Evolutionary conservation across 1,140 invertebrate species (phyloP).

Genomic region (Habropoda laboriosa): DNA sequence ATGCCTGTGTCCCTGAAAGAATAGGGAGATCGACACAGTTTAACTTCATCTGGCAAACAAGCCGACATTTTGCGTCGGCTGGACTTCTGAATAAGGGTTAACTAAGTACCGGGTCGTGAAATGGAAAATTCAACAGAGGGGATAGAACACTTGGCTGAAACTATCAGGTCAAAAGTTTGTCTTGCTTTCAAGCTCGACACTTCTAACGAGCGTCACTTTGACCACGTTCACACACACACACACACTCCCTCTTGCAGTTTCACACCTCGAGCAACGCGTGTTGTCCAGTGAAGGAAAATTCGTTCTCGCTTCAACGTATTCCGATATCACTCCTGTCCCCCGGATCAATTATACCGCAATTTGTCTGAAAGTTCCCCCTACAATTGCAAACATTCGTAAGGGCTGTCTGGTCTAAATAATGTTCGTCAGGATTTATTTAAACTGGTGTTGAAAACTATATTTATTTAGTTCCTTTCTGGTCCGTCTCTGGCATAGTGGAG

Average conservation of each 20-base stretch:
- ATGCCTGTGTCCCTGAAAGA: neutral
- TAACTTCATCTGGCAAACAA: neutral
- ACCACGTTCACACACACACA: neutral
- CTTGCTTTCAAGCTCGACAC: conserved; percentile 17
- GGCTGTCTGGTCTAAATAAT: too few relatives aligned
- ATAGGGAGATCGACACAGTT: neutral
- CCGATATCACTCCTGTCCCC: neutral
- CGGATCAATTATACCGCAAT: conserved; percentile 1
- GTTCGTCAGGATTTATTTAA: too few relatives aligned
- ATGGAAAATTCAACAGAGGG: conserved; percentile 7
- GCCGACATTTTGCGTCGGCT: neutral
- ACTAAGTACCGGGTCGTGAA: conserved; percentile 2
- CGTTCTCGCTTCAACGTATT: neutral
- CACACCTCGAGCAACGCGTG: neutral
- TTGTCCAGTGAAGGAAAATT: conserved; percentile 20
- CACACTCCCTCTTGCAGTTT: neutral
- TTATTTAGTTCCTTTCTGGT: too few relatives aligned
- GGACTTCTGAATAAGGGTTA: neutral
- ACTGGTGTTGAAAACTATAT: too few relatives aligned
- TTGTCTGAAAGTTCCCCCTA: neutral
- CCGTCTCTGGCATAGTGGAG: too few relatives aligned
- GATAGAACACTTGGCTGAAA: conserved; percentile 1
- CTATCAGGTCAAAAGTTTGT: conserved; percentile 25
- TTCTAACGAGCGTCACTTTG: neutral
- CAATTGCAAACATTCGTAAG: neutral